phyloP scores from a whole-genome alignment of 1,140 invertebrate genomes.

The Tyrophagus putrescentiae region DNA sequence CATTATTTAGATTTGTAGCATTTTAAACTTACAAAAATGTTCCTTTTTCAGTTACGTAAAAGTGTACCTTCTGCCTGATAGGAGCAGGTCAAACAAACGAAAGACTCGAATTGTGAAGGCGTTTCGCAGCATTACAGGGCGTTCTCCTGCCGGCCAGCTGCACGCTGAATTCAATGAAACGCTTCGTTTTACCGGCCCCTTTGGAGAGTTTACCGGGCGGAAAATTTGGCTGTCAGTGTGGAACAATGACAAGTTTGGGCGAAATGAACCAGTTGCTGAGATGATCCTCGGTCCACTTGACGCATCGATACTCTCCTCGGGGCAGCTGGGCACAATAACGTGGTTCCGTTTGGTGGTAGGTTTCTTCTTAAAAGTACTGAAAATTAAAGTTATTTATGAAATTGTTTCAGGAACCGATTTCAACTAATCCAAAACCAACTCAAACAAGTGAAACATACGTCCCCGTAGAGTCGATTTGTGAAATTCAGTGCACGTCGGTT shows the following conservation, averaged over 20 bases:
- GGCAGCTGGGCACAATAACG: not conserved
- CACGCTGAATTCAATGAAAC: slow-evolving; percentile 4
- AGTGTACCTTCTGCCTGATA: not conserved
- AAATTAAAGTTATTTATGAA: not conserved
- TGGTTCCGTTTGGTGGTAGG: slow-evolving; percentile 1
- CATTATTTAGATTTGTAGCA: not conserved
- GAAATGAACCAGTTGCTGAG: not conserved
- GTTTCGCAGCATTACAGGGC: not conserved
- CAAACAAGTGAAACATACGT: not conserved
- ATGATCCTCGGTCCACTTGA: not conserved
- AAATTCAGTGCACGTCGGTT: no score
- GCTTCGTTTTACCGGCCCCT: not conserved
- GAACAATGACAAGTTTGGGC: slow-evolving; percentile 11
- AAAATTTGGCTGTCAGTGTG: not conserved
- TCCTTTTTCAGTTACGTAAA: no score
- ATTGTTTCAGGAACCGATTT: not conserved
- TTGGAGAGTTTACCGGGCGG: slow-evolving; percentile 4
- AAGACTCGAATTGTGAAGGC: slow-evolving; percentile 4
- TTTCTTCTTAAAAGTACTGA: not conserved
- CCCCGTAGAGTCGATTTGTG: no score
- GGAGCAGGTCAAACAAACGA: not conserved
- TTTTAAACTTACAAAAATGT: no score
- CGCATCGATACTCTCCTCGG: not conserved
- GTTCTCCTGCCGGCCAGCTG: not conserved
- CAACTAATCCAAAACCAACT: not conserved